Conservation (phyloP, 2,888 invertebrate species). For the Zootermopsis nevadensis region DNA sequence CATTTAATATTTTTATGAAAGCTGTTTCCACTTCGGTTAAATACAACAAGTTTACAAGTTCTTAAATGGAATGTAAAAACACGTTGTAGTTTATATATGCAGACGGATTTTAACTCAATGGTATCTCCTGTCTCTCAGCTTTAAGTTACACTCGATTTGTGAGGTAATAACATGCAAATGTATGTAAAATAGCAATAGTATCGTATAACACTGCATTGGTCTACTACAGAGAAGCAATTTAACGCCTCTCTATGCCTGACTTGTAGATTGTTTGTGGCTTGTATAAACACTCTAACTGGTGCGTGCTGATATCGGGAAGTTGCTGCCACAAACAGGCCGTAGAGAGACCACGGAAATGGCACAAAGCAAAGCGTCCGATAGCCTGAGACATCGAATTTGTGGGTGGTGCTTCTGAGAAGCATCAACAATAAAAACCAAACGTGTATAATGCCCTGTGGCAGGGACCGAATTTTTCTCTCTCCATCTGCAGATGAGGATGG, state of each 20-base stretch:
- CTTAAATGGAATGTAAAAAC: not conserved
- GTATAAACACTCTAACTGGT: constrained; percentile 42
- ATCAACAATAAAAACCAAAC: no score
- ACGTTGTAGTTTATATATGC: not conserved
- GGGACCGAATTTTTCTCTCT: no score
- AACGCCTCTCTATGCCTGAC: constrained; percentile 41
- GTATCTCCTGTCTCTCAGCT: not conserved
- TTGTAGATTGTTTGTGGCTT: constrained; percentile 47
- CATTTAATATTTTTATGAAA: not conserved
- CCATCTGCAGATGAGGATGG: no score
- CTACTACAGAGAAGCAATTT: constrained; percentile 40
- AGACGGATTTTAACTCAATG: not conserved
- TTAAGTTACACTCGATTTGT: constrained; percentile 51
- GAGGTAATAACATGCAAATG: constrained; percentile 54
- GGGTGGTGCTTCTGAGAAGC: no score
- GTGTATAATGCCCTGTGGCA: no score
- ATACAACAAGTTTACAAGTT: not conserved
- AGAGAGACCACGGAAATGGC: no score
- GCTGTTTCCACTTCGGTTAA: not conserved
- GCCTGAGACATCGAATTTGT: no score
- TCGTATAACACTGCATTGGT: constrained; percentile 30
- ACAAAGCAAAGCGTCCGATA: no score
- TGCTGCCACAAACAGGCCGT: no score
- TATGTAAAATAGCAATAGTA: constrained; percentile 49
- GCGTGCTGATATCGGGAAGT: constrained; percentile 20